A percentile compares a stretch with the other conserved stretches of the same genome.
Conservation (phyloP, 2,888 invertebrate genomes). For the Stenodera caucasica region DNA sequence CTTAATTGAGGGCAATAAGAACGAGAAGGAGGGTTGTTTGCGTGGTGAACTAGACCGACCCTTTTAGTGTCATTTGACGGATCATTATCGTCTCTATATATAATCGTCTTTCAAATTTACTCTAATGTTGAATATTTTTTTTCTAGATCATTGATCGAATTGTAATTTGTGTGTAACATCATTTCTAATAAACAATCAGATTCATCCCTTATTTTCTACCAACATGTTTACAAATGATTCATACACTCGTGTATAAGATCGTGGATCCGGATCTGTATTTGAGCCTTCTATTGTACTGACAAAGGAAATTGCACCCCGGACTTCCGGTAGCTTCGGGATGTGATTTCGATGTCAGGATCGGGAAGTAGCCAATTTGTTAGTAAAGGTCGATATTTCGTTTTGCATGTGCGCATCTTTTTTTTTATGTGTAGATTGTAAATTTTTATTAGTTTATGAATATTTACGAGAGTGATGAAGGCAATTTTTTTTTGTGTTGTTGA, state of each 20-base stretch:
- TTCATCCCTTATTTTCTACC: neutral
- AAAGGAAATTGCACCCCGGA: conserved; percentile 51
- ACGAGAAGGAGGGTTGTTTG: neutral
- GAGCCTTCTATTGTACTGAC: conserved; percentile 47
- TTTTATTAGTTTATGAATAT: conserved; percentile 2
- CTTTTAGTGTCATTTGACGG: conserved; percentile 3
- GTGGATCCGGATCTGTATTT: conserved; percentile 42
- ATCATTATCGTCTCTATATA: neutral
- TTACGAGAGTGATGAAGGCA: neutral
- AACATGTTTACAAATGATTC: conserved; percentile 46
- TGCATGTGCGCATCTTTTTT: conserved; percentile 12
- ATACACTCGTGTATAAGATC: conserved; percentile 43
- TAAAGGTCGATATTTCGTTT: conserved; percentile 39
- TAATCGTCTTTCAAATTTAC: neutral
- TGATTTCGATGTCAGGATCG: conserved; percentile 47
- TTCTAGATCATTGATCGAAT: conserved; percentile 10
- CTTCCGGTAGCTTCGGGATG: conserved; percentile 48
- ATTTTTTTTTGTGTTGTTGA: neutral
- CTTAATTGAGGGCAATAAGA: conserved; percentile 16
- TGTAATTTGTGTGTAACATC: conserved; percentile 25
- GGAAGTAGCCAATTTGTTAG: conserved; percentile 51
- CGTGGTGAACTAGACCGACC: neutral
- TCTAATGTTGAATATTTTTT: no score
- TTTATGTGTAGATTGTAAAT: neutral
- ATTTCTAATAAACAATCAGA: conserved; percentile 12